These are phyloP conservation scores for Eristalis tenax DNA, from an alignment of 2,888 invertebrate species.

Conservation along the genomic window DNA sequence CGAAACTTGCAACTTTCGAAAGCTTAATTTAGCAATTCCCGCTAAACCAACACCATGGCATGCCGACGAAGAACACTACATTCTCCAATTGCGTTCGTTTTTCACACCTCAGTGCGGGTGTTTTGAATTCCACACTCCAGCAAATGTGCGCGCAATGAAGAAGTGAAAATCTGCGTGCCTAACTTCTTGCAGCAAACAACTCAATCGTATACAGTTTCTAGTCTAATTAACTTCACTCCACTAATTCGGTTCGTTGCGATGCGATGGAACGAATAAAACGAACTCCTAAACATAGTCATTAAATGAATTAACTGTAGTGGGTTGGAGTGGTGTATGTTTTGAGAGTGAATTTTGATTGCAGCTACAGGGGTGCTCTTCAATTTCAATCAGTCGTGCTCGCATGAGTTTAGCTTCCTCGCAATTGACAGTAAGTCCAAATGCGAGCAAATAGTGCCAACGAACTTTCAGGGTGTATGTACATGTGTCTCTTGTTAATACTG, in stretches of 20 bases:
- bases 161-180: constrained; percentile 47
- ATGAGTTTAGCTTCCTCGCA: not conserved
- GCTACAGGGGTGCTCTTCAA: not conserved
- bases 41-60: constrained; percentile 8
- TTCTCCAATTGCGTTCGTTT: constrained; percentile 16
- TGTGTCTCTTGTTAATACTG: not conserved
- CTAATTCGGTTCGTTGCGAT: constrained; percentile 55
- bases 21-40: constrained; percentile 65
- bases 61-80: not conserved
- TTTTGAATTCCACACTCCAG: constrained; percentile 31
- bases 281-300: constrained; percentile 11
- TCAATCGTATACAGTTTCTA: constrained; percentile 68
- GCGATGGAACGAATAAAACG: constrained; percentile 37
- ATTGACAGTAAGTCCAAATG: constrained; percentile 32
- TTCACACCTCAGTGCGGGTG: constrained; percentile 68
- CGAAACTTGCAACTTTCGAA: constrained; percentile 33
- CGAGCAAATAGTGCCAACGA: constrained; percentile 8
- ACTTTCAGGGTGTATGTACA: not conserved
- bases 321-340: not conserved
- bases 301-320: constrained; percentile 9
- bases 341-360: constrained; percentile 9
- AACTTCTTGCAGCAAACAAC: constrained; percentile 64
- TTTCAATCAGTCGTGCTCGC: not conserved
- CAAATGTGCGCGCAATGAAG: constrained; percentile 22
- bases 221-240: constrained; percentile 62